These are phyloP conservation scores for Syngnathus rostellatus DNA, from an alignment of 2,797 vertebrate genomes.

Conservation along the genomic window DNA sequence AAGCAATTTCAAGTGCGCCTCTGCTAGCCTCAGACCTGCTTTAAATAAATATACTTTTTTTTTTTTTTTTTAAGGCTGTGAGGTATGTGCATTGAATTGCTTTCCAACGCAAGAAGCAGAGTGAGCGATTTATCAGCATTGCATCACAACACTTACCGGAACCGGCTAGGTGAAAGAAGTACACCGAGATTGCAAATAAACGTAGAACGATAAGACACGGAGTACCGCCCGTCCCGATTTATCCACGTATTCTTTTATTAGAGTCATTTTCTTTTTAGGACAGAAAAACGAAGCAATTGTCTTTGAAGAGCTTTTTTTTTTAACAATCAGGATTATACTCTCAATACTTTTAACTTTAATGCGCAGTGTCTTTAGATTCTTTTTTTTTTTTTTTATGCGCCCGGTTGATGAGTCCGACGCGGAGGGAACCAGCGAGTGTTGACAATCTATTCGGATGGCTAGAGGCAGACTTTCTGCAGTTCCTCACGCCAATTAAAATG, in stretches of 20 bases:
- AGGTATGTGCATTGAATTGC: constrained; percentile 3
- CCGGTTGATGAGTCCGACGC: constrained; percentile 9
- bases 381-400: constrained; percentile 7
- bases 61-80: not conserved
- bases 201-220: too few species aligned
- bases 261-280: not conserved
- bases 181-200: not conserved
- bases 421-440: constrained; percentile 13
- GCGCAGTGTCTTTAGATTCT: not conserved
- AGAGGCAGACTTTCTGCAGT: constrained; percentile 41
- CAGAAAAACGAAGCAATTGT: not conserved
- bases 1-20: constrained; percentile 17
- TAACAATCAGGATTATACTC: constrained; percentile 2
- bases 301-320: not conserved
- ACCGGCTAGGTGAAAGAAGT: not conserved
- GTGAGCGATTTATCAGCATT: not conserved
- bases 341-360: constrained; percentile 8
- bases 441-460: constrained; percentile 23
- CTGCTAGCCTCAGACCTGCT: constrained; percentile 19
- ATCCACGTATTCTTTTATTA: not conserved
- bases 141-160: not conserved
- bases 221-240: not conserved
- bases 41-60: constrained; percentile 12
- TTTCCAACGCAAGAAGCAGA: not conserved
- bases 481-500: constrained; percentile 41